Evolutionary conservation across 2,113 vertebrate genomes (phyloP).

Genomic region (Melospiza georgiana): DNA sequence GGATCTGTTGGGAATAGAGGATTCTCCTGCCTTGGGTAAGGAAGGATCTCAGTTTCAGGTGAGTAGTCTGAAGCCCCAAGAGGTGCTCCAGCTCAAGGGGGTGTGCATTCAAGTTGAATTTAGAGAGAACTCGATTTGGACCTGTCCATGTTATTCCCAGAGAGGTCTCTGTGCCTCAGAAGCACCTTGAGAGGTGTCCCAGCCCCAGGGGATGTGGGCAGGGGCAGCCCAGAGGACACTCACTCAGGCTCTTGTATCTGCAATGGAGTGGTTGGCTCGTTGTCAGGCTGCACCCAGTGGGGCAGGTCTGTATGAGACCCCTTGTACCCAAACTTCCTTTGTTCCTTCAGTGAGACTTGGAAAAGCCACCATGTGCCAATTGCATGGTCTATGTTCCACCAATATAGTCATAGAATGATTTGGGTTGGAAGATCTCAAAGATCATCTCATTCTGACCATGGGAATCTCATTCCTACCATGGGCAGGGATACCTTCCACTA

Average conservation of each 20-base stretch:
- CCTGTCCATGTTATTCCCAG: neutral
- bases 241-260: neutral
- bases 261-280: rapidly evolving
- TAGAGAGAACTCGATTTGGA: neutral
- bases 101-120: neutral
- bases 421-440: neutral
- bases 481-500: neutral
- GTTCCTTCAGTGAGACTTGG: neutral
- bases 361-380: neutral
- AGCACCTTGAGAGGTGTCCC: neutral
- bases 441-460: neutral
- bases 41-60: neutral
- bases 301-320: neutral
- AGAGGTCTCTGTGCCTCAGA: neutral
- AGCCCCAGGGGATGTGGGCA: neutral
- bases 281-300: neutral
- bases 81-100: too few relatives aligned
- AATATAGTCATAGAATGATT: neutral
- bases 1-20: neutral
- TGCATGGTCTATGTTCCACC: too few relatives aligned
- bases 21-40: neutral
- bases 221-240: neutral
- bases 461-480: neutral
- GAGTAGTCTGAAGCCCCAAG: neutral
- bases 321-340: neutral